phyloP scores from a whole-genome alignment of 2,113 vertebrate species.

The Xiphophorus maculatus region DNA sequence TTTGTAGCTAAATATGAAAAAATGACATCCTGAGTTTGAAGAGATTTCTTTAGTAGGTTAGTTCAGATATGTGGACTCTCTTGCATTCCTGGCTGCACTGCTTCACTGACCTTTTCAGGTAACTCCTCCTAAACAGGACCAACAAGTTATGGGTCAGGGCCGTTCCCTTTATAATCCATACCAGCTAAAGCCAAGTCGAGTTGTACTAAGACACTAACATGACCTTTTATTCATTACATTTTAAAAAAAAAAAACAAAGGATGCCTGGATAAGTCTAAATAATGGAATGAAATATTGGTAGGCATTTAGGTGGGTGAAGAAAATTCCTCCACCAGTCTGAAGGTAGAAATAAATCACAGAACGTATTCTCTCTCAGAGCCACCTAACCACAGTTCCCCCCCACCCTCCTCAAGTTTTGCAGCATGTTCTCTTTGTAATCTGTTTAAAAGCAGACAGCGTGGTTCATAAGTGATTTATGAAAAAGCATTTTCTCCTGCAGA shows the following conservation, averaged over 20 bases:
- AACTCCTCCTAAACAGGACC: not conserved
- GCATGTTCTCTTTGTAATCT: conserved; percentile 35
- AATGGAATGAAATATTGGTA: conserved; percentile 49
- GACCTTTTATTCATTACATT: conserved; percentile 35
- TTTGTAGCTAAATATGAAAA: too few species aligned
- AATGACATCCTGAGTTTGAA: too few species aligned
- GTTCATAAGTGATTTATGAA: conserved; percentile 60
- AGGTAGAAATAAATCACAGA: conserved; percentile 41
- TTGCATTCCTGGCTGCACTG: not conserved
- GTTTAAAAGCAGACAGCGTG: conserved; percentile 12
- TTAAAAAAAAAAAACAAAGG: conserved; percentile 36
- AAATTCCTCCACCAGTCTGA: conserved; percentile 11
- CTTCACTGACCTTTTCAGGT: not conserved
- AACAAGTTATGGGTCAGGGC: not conserved
- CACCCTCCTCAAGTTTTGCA: conserved; percentile 31
- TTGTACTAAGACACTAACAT: conserved; percentile 15
- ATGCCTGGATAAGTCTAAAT: conserved; percentile 43
- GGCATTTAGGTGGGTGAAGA: conserved; percentile 43
- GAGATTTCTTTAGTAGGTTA: not conserved
- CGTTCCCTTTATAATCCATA: not conserved
- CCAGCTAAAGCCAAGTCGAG: not conserved
- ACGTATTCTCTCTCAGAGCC: conserved; percentile 17
- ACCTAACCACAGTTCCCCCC: not conserved
- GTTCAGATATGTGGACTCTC: not conserved
- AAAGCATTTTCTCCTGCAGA: conserved; percentile 37